Evolutionary conservation across 2,888 invertebrate species (phyloP).

Genomic region (Oligia strigilis): DNA sequence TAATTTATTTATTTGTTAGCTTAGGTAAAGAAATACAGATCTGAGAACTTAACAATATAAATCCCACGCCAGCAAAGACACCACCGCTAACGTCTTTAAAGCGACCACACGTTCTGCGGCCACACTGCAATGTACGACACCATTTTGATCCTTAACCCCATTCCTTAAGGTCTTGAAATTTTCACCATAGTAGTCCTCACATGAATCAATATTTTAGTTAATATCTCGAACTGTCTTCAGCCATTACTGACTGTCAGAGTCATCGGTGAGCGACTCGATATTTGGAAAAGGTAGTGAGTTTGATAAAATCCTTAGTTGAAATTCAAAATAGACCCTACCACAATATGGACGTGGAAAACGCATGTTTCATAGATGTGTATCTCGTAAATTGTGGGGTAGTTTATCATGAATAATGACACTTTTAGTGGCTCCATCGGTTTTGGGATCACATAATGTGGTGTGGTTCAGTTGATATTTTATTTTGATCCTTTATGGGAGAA

Average conservation of each 20-base stretch:
- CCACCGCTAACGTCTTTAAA: constrained; percentile 57
- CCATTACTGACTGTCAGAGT: constrained; percentile 79
- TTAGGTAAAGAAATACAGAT: too few species aligned
- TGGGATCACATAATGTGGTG: constrained; percentile 26
- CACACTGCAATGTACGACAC: constrained; percentile 2
- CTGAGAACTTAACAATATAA: background rate
- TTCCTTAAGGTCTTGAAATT: constrained; percentile 37
- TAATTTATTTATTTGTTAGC: too few species aligned
- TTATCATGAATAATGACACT: constrained; percentile 57
- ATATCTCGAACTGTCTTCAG: constrained; percentile 75
- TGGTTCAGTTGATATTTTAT: constrained; percentile 8
- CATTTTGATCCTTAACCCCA: constrained; percentile 63
- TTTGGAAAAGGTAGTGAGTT: constrained; percentile 69
- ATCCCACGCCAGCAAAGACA: constrained; percentile 18
- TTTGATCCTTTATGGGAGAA: constrained; percentile 6
- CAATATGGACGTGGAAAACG: constrained; percentile 28
- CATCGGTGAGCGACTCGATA: constrained; percentile 72
- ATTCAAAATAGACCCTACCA: constrained; percentile 51
- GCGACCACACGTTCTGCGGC: constrained; percentile 33
- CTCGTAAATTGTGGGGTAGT: constrained; percentile 55
- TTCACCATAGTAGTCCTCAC: background rate
- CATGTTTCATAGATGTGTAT: constrained; percentile 61
- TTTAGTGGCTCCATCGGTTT: constrained; percentile 49
- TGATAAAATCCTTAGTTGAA: constrained; percentile 60
- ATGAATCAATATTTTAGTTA: constrained; percentile 66